Conservation (phyloP, 2,888 invertebrate species). For the Magallana nippona region DNA sequence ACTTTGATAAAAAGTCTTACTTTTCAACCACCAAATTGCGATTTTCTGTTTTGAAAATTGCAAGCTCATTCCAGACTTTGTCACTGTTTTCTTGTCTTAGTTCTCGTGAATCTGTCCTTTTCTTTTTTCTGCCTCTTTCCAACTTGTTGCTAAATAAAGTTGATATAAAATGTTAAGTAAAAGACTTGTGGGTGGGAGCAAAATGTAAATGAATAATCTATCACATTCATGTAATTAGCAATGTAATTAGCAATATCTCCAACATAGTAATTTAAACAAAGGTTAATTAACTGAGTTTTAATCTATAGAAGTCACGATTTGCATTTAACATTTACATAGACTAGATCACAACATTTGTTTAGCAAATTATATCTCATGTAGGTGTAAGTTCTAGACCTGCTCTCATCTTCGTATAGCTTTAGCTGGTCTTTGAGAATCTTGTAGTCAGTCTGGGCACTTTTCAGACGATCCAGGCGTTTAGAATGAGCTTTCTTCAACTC, state of each 20-base stretch:
- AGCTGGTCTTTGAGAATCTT: conserved; percentile 76
- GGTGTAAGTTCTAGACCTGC: conserved; percentile 20
- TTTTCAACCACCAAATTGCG: conserved; percentile 73
- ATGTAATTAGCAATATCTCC: no score
- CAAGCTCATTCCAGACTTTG: conserved; percentile 78
- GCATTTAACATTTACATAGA: no score
- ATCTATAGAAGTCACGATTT: no score
- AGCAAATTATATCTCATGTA: no score
- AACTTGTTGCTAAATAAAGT: background rate
- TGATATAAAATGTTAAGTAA: background rate
- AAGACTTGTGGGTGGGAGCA: no score
- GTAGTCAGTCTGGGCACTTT: conserved; percentile 73
- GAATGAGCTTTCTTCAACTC: conserved; percentile 75
- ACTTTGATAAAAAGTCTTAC: conserved; percentile 58
- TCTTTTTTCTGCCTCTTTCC: conserved; percentile 60
- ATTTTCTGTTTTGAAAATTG: conserved; percentile 76
- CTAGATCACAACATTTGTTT: no score
- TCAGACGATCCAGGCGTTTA: conserved; percentile 73
- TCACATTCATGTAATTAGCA: no score
- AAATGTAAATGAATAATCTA: no score
- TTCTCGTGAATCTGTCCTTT: conserved; percentile 71
- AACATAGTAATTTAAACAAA: no score
- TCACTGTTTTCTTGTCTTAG: conserved; percentile 77
- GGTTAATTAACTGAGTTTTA: no score
- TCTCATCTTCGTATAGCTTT: conserved; percentile 72